A percentile compares a stretch with the other conserved stretches of the same genome.
These are phyloP conservation scores for Orbicella faveolata DNA, from an alignment of 64 coral and sea anemone species.

Conservation along the genomic window DNA sequence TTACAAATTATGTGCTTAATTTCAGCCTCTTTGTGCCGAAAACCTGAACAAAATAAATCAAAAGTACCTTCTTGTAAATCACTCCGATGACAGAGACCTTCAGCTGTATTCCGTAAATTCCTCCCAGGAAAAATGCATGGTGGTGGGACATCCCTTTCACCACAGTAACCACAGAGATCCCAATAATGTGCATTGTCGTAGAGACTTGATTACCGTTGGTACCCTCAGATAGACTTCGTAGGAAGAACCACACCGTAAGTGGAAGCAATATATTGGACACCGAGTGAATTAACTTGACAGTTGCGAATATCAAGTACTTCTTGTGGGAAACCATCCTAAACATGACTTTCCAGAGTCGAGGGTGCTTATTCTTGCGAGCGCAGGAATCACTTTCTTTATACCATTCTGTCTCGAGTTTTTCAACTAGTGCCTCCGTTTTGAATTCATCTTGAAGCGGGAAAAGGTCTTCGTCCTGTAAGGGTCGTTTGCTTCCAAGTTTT, in stretches of 20 bases:
- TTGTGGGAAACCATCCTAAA: constrained; percentile 12
- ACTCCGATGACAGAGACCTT: constrained; percentile 19
- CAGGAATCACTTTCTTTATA: not conserved
- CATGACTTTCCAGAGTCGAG: constrained; percentile 17
- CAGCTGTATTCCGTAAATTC: constrained; percentile 29
- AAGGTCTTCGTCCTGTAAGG: constrained; percentile 67
- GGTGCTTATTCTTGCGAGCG: not conserved
- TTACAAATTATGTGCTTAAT: not conserved
- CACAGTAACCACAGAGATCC: not conserved
- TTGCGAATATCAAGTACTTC: not conserved
- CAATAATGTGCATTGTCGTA: not conserved
- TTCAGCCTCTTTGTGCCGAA: not conserved
- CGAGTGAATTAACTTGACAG: constrained; percentile 2
- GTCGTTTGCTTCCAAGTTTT: constrained; percentile 59
- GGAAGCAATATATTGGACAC: not conserved
- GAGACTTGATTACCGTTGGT: not conserved
- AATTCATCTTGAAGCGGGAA: constrained; percentile 23
- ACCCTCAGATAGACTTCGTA: not conserved
- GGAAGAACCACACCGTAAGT: not conserved
- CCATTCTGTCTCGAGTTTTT: constrained; percentile 3
- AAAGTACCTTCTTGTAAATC: constrained; percentile 27
- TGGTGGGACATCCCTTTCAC: constrained; percentile 33
- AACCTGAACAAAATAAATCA: not conserved
- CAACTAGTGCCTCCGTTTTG: constrained; percentile 28
- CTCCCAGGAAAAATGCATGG: constrained; percentile 8